Evolutionary conservation across 64 coral and sea anemone species (phyloP), one percentile per base, ranked within the genome.

Genomic region (Actinia tenebrosa): DNA sequence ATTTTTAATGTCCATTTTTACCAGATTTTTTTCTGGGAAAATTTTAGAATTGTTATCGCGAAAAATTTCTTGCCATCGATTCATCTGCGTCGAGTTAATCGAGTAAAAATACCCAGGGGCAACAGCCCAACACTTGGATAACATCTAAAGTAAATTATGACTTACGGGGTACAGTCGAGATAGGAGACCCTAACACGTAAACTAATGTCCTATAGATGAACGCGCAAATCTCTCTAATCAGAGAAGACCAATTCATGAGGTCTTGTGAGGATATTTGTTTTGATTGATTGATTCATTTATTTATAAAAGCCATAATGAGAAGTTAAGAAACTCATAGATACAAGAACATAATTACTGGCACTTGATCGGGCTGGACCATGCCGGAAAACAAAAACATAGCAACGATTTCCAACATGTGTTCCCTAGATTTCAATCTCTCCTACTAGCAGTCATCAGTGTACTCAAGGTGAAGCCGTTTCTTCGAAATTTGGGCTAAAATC

Each of bases 251-350:
- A 30, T 18, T 85, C 54, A 85, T 61, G 23, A 61, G 83, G 44
- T 85, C 30, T 56, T 85, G 82, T 56, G 16, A 22, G 83, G 83
- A 85, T 61, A 13, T 59, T 56, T 59, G 83, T 43, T 64, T 45
- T 85, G 83, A 85, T 85, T 85, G 83, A 85, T 85, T 60, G 83
- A 23, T 85, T 85, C 26, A 85, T 85, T 81, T 81, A 81, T 81
- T 81, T 81, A 81, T 23, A 81, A 53, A 81, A 53, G 50, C 16
- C 3, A 44, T 81, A 81, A 81, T 53, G 45, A 81, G 79, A 44
- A 53, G 79, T 81, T 50, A 81, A 81, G 79, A 81, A 81, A 75
- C 18, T 75, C 69, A 26, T 75, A 75, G 69, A 66, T n/a, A 66
- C 63, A n/a, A 66, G 63, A 75, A 75, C 26, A 42, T 42, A 13